A percentile compares a stretch with the other conserved stretches of the same genome.
Evolutionary conservation across 2,888 invertebrate species (phyloP).

Genomic region (Arctia plantaginis): DNA sequence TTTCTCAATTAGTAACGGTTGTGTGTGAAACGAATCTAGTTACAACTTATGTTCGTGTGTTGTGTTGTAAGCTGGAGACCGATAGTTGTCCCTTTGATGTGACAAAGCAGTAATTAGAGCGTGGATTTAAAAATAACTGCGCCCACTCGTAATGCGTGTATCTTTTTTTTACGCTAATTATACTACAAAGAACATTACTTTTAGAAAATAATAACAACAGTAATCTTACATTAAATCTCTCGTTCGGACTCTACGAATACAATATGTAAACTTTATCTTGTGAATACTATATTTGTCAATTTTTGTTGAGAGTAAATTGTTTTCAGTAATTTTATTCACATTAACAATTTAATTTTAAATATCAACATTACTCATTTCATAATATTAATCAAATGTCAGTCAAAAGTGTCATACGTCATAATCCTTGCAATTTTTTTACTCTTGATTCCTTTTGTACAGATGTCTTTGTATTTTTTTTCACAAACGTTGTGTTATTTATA

Average conservation of each 20-base stretch:
- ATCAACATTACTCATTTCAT: background rate
- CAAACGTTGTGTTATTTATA: background rate
- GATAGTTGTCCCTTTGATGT: slow-evolving; percentile 63
- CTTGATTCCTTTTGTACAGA: background rate
- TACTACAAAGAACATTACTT: slow-evolving; percentile 19
- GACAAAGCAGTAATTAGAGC: slow-evolving; percentile 68
- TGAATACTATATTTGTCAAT: background rate
- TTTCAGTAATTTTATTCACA: background rate
- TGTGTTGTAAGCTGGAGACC: slow-evolving; percentile 65
- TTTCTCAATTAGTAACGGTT: slow-evolving; percentile 66
- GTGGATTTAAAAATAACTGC: slow-evolving; percentile 65
- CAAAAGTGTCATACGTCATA: background rate
- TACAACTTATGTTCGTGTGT: slow-evolving; percentile 66
- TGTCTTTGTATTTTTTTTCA: background rate
- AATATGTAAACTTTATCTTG: background rate
- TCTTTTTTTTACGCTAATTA: slow-evolving; percentile 50
- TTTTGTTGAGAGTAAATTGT: background rate
- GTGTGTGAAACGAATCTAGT: slow-evolving; percentile 71
- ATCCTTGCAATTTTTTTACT: background rate
- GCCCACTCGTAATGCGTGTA: slow-evolving; percentile 55
- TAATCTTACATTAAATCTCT: slow-evolving; percentile 4
- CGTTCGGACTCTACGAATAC: background rate
- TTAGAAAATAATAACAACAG: background rate
- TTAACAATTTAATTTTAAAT: background rate
- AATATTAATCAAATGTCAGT: background rate